These are phyloP conservation scores for Gymnodraco acuticeps DNA, from an alignment of 2,797 vertebrate species.

Conservation along the genomic window DNA sequence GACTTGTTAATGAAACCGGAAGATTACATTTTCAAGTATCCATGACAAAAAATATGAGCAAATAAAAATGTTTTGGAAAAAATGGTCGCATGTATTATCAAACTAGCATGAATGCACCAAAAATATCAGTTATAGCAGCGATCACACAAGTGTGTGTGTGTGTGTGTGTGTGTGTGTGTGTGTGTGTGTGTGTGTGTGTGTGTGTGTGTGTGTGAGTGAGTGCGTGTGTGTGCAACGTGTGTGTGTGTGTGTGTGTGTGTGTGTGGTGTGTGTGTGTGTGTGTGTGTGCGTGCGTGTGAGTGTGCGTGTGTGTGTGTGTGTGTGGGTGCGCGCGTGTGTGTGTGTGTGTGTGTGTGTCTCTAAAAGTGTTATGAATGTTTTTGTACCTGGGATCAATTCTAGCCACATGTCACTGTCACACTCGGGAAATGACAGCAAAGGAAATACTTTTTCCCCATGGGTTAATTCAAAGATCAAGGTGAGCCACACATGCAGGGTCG, in stretches of 20 bases:
- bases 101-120: constrained; percentile 32
- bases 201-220: not conserved
- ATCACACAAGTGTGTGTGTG: constrained; percentile 46
- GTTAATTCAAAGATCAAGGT: constrained; percentile 2
- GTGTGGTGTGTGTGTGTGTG: constrained; percentile 18
- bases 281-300: constrained; percentile 22
- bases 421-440: constrained; percentile 31
- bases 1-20: constrained; percentile 19
- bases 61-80: constrained; percentile 16
- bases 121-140: constrained; percentile 60
- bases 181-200: not conserved
- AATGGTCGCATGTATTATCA: constrained; percentile 30
- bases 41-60: constrained; percentile 2
- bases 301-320: not conserved
- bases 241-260: constrained; percentile 1
- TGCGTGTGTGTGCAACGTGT: constrained; percentile 2
- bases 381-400: constrained; percentile 58
- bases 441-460: constrained; percentile 1
- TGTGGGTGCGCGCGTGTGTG: not conserved
- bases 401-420: constrained; percentile 51
- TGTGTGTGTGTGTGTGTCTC: constrained; percentile 2
- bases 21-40: constrained; percentile 13
- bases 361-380: constrained; percentile 28
- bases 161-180: constrained; percentile 23
- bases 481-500: constrained; percentile 1